Percentiles rank a stretch among this genome's conserved stretches.
Evolutionary conservation across 2,113 vertebrate genomes (phyloP).

Genomic region (Python bivittatus): DNA sequence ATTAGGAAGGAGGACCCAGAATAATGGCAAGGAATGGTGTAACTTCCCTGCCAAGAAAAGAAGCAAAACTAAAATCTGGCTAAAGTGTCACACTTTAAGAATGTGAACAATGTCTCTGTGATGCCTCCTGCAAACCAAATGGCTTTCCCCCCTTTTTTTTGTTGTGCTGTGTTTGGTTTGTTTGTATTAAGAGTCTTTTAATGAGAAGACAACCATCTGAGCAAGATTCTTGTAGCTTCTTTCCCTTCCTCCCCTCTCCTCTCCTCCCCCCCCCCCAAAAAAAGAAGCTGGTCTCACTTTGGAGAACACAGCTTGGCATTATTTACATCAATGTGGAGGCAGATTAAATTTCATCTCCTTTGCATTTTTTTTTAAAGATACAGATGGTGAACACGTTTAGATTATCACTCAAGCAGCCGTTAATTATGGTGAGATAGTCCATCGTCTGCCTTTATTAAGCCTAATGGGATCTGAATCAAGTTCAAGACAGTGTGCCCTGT

Average conservation of each 20-base stretch:
- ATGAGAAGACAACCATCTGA: slow-evolving; percentile 49
- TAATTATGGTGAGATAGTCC: neutral
- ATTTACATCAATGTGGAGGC: slow-evolving; percentile 22
- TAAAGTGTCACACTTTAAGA: slow-evolving; percentile 52
- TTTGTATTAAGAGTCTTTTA: slow-evolving; percentile 71
- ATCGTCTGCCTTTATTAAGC: neutral
- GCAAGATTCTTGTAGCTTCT: neutral
- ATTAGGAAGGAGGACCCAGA: neutral
- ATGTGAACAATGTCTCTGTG: slow-evolving; percentile 67
- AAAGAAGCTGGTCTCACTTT: slow-evolving; percentile 30
- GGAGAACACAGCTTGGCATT: slow-evolving; percentile 32
- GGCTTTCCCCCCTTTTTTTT: slow-evolving; percentile 48
- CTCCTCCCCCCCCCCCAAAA: neutral
- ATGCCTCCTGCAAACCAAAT: slow-evolving; percentile 72
- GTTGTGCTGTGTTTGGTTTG: slow-evolving; percentile 42
- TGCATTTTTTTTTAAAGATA: slow-evolving; percentile 10
- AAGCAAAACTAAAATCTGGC: slow-evolving; percentile 62
- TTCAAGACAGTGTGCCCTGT: neutral
- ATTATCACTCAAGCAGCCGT: slow-evolving; percentile 48
- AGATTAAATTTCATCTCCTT: slow-evolving; percentile 40
- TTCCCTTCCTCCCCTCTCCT: fast-evolving
- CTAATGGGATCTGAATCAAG: neutral
- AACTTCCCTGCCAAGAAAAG: slow-evolving; percentile 62
- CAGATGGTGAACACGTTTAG: slow-evolving; percentile 57
- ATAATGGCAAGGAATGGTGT: slow-evolving; percentile 41